Base-by-base conservation (phyloP, 2,797 vertebrate species). In the Vireo griseus region DNA sequence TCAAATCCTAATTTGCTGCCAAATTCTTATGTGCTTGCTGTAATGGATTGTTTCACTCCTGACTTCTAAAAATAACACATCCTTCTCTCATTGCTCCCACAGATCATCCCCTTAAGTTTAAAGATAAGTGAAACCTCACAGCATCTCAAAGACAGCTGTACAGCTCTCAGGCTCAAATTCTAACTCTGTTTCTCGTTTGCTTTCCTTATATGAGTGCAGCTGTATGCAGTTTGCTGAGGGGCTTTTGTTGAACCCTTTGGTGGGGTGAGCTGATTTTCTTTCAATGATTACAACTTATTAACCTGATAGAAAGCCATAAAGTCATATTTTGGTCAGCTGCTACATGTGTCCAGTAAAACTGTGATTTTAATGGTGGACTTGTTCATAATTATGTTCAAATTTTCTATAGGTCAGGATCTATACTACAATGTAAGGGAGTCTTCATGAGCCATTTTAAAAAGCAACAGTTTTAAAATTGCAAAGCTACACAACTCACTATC, bases 61-160 rank as follows among this genome's bases (percentile, higher is more conserved):
- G 61, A 68, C 54, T 91, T 94, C 69, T 95, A 88, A 93, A 95
- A 90, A 91, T 90, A 95, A 50, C 58, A 51, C 6, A 18, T 87
- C 78, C 66, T 84, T 39, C 42, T 92, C 61, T 85, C 25, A 1
- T 76, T 79, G 86, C 61, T 92, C 61, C 61, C 62, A 31, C 69
- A 73, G 80, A 78, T 89, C 57, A 48, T 87, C 48, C 44, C 71
- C 63, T 74, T 77, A 71, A 71, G 71, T 90, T 92, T 44, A 67
- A 77, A 90, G 92, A 84, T 29, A 94, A 44, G 58, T 81, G 69
- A 67, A 86, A 75, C 45, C 50, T 84, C 40, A 73, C 44, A 76
- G 77, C 57, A 82, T 83, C 74, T 92, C 45, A 48, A 79, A 57
- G 52, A 31, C 71, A 94, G 45, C n/a, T 1, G 0, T 37, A 55